phyloP scores from a whole-genome alignment of 2,113 vertebrate species.

The Cinclus mexicanus region DNA sequence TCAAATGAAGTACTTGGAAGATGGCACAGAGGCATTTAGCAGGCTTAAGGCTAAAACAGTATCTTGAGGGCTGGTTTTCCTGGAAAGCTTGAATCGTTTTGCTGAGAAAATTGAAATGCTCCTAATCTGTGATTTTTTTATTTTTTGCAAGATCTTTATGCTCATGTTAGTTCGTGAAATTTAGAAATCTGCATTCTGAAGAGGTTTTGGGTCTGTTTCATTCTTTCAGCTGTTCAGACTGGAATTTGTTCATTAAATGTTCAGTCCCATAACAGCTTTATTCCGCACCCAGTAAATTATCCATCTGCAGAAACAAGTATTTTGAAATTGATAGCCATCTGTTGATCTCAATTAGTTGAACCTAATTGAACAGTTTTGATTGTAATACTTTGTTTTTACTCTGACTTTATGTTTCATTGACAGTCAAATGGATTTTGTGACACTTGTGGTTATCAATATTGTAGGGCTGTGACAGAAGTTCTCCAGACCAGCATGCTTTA shows the following conservation, averaged over 20 bases:
- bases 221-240: not conserved
- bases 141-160: not conserved
- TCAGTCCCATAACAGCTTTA: not conserved
- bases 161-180: not conserved
- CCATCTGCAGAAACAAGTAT: not conserved
- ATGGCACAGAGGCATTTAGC: constrained; percentile 1
- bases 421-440: constrained; percentile 35
- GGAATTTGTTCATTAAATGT: not conserved
- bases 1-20: not conserved
- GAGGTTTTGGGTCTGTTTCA: not conserved
- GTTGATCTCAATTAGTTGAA: not conserved
- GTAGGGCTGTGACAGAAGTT: constrained; percentile 89
- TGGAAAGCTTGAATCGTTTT: not conserved
- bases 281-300: not conserved
- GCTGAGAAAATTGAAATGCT: not conserved
- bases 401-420: not conserved
- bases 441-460: constrained; percentile 42
- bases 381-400: not conserved
- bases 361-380: not conserved
- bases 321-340: not conserved
- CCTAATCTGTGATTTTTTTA: not conserved
- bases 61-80: not conserved
- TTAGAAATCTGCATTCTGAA: not conserved
- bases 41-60: not conserved
- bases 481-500: constrained; percentile 86